Percentiles rank a stretch among this genome's conserved stretches.
Conservation (phyloP, 2,797 vertebrate species). For the Enteromius viviparus region DNA sequence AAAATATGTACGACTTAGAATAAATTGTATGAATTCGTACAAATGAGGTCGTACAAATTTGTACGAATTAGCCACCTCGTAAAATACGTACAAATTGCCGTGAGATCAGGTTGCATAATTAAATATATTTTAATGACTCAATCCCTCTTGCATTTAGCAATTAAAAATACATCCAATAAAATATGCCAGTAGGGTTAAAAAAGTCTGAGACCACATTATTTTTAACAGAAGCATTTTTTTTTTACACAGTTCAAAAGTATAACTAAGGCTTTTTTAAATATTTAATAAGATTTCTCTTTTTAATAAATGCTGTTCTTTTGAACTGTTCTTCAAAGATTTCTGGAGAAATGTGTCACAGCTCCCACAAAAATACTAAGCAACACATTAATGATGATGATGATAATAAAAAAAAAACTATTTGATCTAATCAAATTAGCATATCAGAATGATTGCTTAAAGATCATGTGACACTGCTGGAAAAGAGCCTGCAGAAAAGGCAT, state of each 20-base stretch:
- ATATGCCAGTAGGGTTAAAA: not conserved
- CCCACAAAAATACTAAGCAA: not conserved
- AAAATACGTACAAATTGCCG: no score
- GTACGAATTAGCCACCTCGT: no score
- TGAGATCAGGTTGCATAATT: no score
- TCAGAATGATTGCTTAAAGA: not conserved
- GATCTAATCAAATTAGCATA: no score
- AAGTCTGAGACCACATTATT: not conserved
- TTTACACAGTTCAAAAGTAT: not conserved
- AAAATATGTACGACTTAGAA: no score
- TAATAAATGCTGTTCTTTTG: not conserved
- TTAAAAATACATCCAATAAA: not conserved
- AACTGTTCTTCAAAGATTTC: not conserved
- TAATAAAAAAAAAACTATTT: no score
- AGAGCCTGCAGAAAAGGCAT: not conserved
- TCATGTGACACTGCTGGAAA: not conserved
- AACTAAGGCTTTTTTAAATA: not conserved
- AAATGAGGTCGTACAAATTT: no score
- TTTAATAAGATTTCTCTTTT: not conserved
- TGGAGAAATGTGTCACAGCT: not conserved
- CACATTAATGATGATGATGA: not conserved
- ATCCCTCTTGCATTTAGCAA: not conserved
- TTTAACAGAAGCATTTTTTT: not conserved
- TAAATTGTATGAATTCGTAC: no score
- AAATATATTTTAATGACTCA: not conserved